Percentiles rank a stretch among this genome's conserved stretches.
Conservation (phyloP, 2,888 invertebrate species). For the Allolobophora icterica region DNA sequence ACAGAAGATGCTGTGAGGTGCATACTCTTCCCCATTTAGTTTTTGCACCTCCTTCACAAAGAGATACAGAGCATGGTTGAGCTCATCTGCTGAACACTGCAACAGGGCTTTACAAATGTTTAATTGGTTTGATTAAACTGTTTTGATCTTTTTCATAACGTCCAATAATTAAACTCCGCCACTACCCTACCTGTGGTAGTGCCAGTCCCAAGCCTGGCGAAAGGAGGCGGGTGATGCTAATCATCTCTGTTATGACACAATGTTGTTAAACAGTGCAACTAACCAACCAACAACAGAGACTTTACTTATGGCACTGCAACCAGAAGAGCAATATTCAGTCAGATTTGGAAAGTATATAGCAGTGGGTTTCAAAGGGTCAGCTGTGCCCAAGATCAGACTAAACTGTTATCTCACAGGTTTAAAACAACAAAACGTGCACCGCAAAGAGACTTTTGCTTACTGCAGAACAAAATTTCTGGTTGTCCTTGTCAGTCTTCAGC, state of each 20-base stretch:
- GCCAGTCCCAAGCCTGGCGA: no score
- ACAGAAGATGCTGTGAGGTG: conserved; percentile 92
- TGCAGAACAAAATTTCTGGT: conserved; percentile 85
- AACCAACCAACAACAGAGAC: no score
- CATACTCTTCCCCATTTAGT: conserved; percentile 89
- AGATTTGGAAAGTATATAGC: background rate
- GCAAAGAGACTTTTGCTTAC: background rate
- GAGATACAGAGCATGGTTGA: conserved; percentile 83
- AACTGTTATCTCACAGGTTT: background rate
- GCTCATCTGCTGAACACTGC: conserved; percentile 86
- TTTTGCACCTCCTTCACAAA: conserved; percentile 88
- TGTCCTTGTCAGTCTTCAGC: conserved; percentile 88
- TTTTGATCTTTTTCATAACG: no score
- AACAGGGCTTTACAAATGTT: conserved; percentile 71
- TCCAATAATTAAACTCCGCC: no score
- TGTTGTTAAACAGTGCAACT: no score
- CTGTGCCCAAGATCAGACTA: no score
- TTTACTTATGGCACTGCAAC: no score
- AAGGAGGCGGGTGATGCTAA: no score
- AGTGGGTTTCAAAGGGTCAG: background rate
- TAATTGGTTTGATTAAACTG: no score
- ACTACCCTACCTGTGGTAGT: no score
- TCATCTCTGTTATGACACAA: no score
- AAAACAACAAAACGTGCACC: background rate
- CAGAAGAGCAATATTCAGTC: background rate